Evolutionary conservation across 2,113 vertebrate species (phyloP).

Genomic region (Saccopteryx bilineata): DNA sequence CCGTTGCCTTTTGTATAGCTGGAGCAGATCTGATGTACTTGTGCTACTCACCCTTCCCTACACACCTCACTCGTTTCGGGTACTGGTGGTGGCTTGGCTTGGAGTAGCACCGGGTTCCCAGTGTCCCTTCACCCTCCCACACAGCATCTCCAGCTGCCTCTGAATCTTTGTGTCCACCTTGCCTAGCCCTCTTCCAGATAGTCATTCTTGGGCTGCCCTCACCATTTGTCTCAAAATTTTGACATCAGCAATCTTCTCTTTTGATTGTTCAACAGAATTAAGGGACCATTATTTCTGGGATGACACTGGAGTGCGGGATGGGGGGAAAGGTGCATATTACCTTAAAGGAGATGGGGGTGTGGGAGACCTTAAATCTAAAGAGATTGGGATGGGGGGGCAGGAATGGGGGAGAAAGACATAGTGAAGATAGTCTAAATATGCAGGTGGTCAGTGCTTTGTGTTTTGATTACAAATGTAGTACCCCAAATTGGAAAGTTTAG

Average conservation of each 20-base stretch:
- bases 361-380: not conserved
- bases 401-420: not conserved
- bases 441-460: not conserved
- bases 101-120: not conserved
- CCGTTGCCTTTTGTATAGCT: slow-evolving; percentile 18
- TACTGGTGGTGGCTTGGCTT: not conserved
- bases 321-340: not conserved
- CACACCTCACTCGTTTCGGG: not conserved
- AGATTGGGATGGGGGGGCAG: not conserved
- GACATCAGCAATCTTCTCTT: not conserved
- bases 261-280: slow-evolving; percentile 40
- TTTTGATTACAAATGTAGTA: slow-evolving; percentile 12
- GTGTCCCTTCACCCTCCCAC: not conserved
- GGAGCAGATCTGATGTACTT: not conserved
- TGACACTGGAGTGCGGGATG: not conserved
- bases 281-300: not conserved
- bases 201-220: not conserved
- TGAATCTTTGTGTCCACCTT: not conserved
- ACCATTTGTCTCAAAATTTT: not conserved
- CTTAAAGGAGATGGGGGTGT: not conserved
- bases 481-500: slow-evolving; percentile 39
- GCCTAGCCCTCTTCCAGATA: not conserved
- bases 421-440: not conserved
- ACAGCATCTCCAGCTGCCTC: not conserved
- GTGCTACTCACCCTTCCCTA: not conserved